These are phyloP conservation scores for Helogale parvula DNA, from an alignment of 2,113 vertebrate genomes.

Conservation along the genomic window DNA sequence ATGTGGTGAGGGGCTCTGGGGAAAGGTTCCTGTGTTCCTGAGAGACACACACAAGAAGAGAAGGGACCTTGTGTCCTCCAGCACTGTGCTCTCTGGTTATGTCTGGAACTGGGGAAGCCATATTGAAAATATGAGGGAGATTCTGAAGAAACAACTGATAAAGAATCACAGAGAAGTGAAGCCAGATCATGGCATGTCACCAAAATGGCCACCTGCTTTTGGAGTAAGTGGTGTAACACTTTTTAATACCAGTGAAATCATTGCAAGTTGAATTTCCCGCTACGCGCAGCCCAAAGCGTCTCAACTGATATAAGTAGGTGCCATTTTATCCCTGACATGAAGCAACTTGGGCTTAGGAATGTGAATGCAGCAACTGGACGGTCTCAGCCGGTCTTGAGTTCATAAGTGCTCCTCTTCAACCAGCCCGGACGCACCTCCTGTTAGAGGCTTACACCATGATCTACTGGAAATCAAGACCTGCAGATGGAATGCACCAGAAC, in stretches of 20 bases:
- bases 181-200: fast-evolving
- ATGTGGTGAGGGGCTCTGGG: background rate
- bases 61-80: background rate
- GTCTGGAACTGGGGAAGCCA: background rate
- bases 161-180: background rate
- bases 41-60: background rate
- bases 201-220: background rate
- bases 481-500: background rate
- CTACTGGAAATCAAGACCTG: background rate
- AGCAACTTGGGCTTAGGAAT: background rate
- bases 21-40: background rate
- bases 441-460: fast-evolving
- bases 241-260: fast-evolving
- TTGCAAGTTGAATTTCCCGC: fast-evolving
- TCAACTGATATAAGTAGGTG: fast-evolving
- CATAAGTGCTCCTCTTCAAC: background rate
- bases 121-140: background rate
- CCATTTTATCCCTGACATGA: no score
- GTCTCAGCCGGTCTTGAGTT: background rate
- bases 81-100: background rate
- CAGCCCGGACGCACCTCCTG: background rate
- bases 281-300: background rate
- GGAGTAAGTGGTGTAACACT: background rate
- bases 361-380: fast-evolving
- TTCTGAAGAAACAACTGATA: background rate